phyloP scores from a whole-genome alignment of 2,888 invertebrate species.

The Melanchra persicariae region DNA sequence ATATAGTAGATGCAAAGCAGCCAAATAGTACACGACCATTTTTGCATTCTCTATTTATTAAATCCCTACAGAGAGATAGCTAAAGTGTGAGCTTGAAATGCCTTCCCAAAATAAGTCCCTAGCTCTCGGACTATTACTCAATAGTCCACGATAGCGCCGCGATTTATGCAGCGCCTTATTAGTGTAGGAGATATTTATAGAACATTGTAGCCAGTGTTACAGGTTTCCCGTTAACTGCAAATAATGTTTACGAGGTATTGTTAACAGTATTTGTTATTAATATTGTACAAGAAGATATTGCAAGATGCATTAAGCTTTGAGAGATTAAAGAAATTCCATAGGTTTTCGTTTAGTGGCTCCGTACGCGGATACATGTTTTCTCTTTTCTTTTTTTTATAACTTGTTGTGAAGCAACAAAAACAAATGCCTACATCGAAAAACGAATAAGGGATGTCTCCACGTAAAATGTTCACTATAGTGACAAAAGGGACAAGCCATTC shows the following conservation, averaged over 20 bases:
- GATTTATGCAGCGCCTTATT: conserved; percentile 45
- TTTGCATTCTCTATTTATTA: not conserved
- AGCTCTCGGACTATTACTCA: conserved; percentile 32
- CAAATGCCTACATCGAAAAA: conserved; percentile 19
- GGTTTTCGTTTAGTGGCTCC: too few species aligned
- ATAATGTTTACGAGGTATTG: conserved; percentile 15
- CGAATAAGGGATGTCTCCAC: conserved; percentile 42
- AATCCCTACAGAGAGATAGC: not conserved
- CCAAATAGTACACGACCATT: not conserved
- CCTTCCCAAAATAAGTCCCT: not conserved
- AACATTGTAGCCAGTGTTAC: conserved; percentile 29
- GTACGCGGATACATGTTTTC: not conserved
- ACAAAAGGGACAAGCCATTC: conserved; percentile 50
- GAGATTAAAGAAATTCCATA: not conserved
- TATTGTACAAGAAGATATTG: not conserved
- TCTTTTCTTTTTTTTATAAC: not conserved
- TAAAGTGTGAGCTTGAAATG: not conserved
- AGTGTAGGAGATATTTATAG: conserved; percentile 35
- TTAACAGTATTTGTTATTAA: conserved; percentile 7
- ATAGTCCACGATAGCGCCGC: conserved; percentile 38
- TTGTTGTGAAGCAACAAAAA: conserved; percentile 26
- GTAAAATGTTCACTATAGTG: conserved; percentile 34
- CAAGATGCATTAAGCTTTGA: not conserved
- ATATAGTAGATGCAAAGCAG: not conserved
- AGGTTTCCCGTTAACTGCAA: conserved; percentile 6